Base-by-base conservation (phyloP, 64 coral and sea anemone species). In the Porites lutea region DNA sequence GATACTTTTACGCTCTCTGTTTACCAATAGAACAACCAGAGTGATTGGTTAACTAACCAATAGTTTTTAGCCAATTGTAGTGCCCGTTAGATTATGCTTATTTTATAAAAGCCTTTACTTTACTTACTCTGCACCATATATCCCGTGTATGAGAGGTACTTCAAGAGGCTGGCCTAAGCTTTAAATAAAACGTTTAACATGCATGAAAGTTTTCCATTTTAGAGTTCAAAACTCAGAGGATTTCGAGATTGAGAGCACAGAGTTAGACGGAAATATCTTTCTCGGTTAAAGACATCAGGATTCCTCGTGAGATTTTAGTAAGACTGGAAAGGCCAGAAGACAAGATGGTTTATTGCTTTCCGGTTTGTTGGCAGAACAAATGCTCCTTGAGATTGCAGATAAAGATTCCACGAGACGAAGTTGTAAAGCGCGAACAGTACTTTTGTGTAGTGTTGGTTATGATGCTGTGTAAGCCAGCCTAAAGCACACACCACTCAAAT, bases 131-230 rank as follows among this genome's bases (percentile, higher is more conserved):
- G 27, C 27, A 57, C 69, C 81, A 19, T 20, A 19, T 68, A 67
- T 68, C 47, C 81, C 81, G 65, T 68, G 37, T 60, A 68, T 20
- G 62, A 68, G 18, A 19, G 81, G 81, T 69, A 51, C 81, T 84
- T 84, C 62, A 69, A 84, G 59, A 45, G 45, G 81, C 81, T 84
- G 45, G 45, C n/a, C 61, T 84, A 51, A 22, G 81, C 81, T 84
- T 84, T 63, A 84, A 84, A 84, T 84, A n/a, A 84, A 84, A 84
- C 27, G 81, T 84, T 84, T 52, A 69, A 84, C 81, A 84, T 51
- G 79, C 81, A 68, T 68, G 64, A 84, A 67, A 13, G 3, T 51
- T 84, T 65, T 12, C 48, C 3, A 5, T 51, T 84, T 47, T 9
- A n/a, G 27, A 37, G 27, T 37, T 37, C 27, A 37, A 37, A 37